These are phyloP conservation scores for Archips crataeganus DNA, from an alignment of 2,888 invertebrate species.

Conservation along the genomic window DNA sequence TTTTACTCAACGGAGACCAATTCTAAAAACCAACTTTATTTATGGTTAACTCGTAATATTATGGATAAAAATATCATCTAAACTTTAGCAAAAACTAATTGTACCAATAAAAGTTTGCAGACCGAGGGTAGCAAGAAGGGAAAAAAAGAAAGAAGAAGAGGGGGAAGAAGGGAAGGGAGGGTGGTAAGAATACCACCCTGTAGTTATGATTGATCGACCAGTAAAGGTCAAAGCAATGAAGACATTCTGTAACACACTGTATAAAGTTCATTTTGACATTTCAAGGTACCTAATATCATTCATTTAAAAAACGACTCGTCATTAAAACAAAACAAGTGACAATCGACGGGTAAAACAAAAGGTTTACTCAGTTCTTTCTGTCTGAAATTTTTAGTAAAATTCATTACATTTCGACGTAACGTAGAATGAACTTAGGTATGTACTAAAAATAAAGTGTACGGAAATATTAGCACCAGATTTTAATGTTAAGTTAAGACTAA, in stretches of 20 bases:
- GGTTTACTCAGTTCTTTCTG: background rate
- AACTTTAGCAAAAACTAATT: constrained; percentile 1
- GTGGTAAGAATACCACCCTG: too few relatives aligned
- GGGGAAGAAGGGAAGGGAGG: too few relatives aligned
- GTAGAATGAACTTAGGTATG: background rate
- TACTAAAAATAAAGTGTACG: constrained; percentile 7
- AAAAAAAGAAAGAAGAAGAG: too few relatives aligned
- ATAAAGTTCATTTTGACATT: background rate
- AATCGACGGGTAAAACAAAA: background rate
- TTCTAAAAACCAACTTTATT: too few relatives aligned
- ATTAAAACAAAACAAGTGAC: background rate
- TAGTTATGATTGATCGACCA: constrained; percentile 49
- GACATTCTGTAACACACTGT: constrained; percentile 15
- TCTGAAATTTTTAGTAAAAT: background rate
- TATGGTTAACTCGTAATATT: too few relatives aligned
- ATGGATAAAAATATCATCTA: background rate
- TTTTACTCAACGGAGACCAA: too few relatives aligned
- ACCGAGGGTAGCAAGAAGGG: constrained; percentile 1
- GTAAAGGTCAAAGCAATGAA: constrained; percentile 46
- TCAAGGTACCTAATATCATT: too few relatives aligned
- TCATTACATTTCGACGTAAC: too few relatives aligned
- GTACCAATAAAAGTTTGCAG: constrained; percentile 1
- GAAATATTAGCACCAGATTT: constrained; percentile 58
- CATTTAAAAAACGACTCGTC: too few relatives aligned
- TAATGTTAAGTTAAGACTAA: constrained; percentile 38